phyloP scores from a whole-genome alignment of 2,797 vertebrate genomes.

The Malurus splendens region DNA sequence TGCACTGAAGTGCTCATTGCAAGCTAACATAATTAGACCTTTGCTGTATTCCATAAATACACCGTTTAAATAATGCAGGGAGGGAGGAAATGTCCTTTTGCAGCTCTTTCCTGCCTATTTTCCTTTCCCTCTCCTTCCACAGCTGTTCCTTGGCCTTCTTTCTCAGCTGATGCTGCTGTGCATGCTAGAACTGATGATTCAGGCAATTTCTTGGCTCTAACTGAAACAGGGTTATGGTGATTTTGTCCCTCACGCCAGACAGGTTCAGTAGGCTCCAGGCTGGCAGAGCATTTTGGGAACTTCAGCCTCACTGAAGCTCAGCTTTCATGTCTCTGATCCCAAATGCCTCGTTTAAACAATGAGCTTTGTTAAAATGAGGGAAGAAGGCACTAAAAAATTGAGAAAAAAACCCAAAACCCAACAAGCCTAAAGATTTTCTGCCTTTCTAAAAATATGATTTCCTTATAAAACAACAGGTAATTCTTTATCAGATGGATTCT shows the following conservation, averaged over 20 bases:
- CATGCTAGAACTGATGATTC: neutral
- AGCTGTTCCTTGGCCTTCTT: neutral
- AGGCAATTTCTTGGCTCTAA: neutral
- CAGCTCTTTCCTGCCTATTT: neutral
- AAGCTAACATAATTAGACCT: constrained; percentile 65
- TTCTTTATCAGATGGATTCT: neutral
- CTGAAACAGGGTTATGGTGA: neutral
- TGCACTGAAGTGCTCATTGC: constrained; percentile 55
- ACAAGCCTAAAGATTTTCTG: neutral
- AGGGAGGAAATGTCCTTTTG: constrained; percentile 25
- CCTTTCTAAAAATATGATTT: neutral
- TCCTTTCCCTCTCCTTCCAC: neutral
- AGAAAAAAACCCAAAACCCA: too few species aligned
- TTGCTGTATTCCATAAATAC: constrained; percentile 46
- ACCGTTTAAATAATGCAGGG: constrained; percentile 41
- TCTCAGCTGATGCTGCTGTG: neutral
- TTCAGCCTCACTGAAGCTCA: neutral
- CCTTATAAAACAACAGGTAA: neutral
- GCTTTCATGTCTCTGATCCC: neutral
- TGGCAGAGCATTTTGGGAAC: neutral
- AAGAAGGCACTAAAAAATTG: neutral
- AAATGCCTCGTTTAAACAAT: neutral
- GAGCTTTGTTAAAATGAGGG: neutral
- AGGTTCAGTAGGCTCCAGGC: neutral
- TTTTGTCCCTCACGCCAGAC: neutral